phyloP scores from a whole-genome alignment of 2,888 invertebrate genomes.

The Stenchaetothrips biformis region DNA sequence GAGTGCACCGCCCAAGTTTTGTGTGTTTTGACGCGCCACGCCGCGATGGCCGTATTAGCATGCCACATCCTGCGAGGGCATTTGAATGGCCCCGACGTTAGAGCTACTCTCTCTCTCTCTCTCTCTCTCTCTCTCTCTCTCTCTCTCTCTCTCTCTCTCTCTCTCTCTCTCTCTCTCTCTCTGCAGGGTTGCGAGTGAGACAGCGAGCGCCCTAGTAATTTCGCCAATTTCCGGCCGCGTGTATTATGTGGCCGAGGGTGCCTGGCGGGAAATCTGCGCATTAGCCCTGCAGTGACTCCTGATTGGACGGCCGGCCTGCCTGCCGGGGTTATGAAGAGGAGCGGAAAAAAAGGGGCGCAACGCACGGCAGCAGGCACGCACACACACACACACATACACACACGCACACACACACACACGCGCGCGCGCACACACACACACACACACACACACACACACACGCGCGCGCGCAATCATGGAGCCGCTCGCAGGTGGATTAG shows the following conservation, averaged over 20 bases:
- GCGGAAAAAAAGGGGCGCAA: neutral
- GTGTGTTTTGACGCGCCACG: neutral
- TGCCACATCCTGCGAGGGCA: neutral
- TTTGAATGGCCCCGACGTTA: no score
- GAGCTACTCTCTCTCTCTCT: neutral
- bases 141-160: constrained; percentile 1
- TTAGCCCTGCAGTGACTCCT: no score
- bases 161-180: neutral
- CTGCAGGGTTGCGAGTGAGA: neutral
- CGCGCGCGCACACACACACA: neutral
- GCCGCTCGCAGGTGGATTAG: neutral
- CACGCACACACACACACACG: neutral
- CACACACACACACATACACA: neutral
- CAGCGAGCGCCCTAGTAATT: neutral
- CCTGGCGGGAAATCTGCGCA: no score
- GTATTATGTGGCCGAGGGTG: neutral
- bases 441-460: neutral
- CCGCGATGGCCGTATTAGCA: neutral
- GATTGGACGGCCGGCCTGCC: neutral
- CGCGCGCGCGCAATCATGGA: neutral
- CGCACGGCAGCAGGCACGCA: neutral
- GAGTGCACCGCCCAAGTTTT: neutral
- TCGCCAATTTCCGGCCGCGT: neutral
- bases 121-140: neutral
- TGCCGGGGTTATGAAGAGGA: neutral